Base-by-base conservation (phyloP, 2,113 vertebrate species). In the Centropus unirufus region DNA sequence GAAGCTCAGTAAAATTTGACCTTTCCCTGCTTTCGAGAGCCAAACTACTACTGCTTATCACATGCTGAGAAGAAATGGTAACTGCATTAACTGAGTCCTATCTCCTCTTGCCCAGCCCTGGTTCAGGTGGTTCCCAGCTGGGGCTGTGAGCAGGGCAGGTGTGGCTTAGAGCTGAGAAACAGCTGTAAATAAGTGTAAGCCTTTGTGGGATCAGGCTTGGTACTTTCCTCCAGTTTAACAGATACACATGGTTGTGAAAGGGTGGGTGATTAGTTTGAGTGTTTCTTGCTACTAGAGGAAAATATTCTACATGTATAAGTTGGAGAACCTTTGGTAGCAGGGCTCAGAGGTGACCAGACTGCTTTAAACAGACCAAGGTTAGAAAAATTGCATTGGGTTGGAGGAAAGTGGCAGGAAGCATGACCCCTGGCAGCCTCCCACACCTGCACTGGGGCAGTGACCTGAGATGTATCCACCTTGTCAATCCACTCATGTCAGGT, bases 191-290 rank as follows among this genome's bases (percentile, higher is more conserved):
- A 11, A 14, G 12, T 1, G 1, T 8, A 5, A 34, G 19, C 54
- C 46, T 59, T 19, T 12, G 6, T 0, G 20, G 36, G 30, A 8
- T 9, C 32, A 11, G 63, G 46, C 42, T 40, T 7, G 1, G 20
- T 7, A 24, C 58, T 9, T 1, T 9, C 18, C 70, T n/a, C 39
- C 40, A 8, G 32, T 12, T 26, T 13, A 27, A 36, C 16, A 11
- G 27, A 6, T 3, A 20, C 9, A 1, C 2, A 2, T 5, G 36
- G 49, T 26, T 14, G 58, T 7, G 23, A n/a, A 14, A 49, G 51
- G 51, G 49, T n/a, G 51, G 27, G 49, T 5, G 42, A 19, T 5
- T 1, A 3, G 4, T 14, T 9, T 10, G 40, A 40, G 58, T 1
- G 20, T 39, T 39, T 47, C 59, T 32, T 64, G 32, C 39, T 26